A percentile compares a stretch with the other conserved stretches of the same genome.
phyloP scores from a whole-genome alignment of 1,140 invertebrate genomes.

The Pomacea maculata region DNA sequence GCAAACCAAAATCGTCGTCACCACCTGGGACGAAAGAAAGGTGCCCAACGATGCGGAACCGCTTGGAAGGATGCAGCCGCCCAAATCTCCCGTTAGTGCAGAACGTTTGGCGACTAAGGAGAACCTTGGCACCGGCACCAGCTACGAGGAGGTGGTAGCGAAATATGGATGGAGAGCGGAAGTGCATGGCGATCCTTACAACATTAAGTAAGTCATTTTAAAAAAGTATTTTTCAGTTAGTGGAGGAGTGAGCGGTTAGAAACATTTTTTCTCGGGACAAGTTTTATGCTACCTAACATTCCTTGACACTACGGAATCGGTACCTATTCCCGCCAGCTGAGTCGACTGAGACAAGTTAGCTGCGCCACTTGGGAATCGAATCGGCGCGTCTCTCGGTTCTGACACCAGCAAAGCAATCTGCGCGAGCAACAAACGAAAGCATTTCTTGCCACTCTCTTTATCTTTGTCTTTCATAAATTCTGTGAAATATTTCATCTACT shows the following conservation, averaged over 20 bases:
- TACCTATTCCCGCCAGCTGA: too few species aligned
- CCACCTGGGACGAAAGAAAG: not conserved
- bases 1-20: not conserved
- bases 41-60: not conserved
- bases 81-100: conserved; percentile 7
- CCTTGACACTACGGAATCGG: too few species aligned
- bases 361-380: too few species aligned
- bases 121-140: conserved; percentile 1
- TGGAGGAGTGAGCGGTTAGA: not conserved
- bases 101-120: conserved; percentile 12
- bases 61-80: not conserved
- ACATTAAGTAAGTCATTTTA: conserved; percentile 53
- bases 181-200: conserved; percentile 57
- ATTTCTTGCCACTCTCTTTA: not conserved
- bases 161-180: conserved; percentile 59
- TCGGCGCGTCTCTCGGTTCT: too few species aligned
- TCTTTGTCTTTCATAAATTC: not conserved
- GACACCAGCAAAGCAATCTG: too few species aligned
- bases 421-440: too few species aligned
- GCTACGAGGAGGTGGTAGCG: conserved; percentile 47
- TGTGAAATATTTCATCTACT: too few species aligned
- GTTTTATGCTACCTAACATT: not conserved
- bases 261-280: not conserved
- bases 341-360: too few species aligned
- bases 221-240: not conserved